Percentiles rank a stretch among this genome's conserved stretches.
Evolutionary conservation across 2,113 vertebrate genomes (phyloP).

Genomic region (Bubo bubo): DNA sequence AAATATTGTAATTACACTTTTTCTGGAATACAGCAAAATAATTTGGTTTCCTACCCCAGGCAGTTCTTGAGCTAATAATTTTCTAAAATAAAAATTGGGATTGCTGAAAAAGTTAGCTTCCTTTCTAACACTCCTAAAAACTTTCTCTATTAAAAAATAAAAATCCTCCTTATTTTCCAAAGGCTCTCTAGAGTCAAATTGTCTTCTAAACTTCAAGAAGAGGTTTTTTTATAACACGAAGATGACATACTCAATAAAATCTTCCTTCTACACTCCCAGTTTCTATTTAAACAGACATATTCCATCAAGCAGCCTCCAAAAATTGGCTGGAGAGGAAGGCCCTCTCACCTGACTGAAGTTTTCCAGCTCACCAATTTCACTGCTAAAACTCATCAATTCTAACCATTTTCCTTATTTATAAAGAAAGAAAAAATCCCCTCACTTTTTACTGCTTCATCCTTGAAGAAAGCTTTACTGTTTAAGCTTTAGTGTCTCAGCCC

Average conservation of each 20-base stretch:
- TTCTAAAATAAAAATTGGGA: slow-evolving; percentile 23
- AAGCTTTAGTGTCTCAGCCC: slow-evolving; percentile 32
- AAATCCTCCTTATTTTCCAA: background rate
- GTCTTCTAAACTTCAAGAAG: slow-evolving; percentile 9
- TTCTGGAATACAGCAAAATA: background rate
- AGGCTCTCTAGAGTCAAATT: slow-evolving; percentile 7
- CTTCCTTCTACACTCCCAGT: background rate
- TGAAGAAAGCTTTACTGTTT: slow-evolving; percentile 44
- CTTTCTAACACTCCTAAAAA: slow-evolving; percentile 2
- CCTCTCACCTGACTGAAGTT: slow-evolving; percentile 5
- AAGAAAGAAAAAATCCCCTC: background rate
- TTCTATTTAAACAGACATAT: slow-evolving; percentile 16
- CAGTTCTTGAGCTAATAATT: slow-evolving; percentile 2
- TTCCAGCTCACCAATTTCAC: slow-evolving; percentile 53
- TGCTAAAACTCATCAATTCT: slow-evolving; percentile 24
- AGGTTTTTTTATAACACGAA: background rate
- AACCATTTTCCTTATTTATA: slow-evolving; percentile 40
- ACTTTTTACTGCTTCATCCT: slow-evolving; percentile 52
- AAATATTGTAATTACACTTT: background rate
- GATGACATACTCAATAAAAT: slow-evolving; percentile 39
- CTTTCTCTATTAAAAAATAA: slow-evolving; percentile 1
- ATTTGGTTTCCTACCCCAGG: background rate
- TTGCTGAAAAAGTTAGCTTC: background rate
- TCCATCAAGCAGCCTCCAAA: background rate
- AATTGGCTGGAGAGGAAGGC: background rate